Evolutionary conservation across 2,888 invertebrate species (phyloP).

Genomic region (Pycnomerus fuliginosus): DNA sequence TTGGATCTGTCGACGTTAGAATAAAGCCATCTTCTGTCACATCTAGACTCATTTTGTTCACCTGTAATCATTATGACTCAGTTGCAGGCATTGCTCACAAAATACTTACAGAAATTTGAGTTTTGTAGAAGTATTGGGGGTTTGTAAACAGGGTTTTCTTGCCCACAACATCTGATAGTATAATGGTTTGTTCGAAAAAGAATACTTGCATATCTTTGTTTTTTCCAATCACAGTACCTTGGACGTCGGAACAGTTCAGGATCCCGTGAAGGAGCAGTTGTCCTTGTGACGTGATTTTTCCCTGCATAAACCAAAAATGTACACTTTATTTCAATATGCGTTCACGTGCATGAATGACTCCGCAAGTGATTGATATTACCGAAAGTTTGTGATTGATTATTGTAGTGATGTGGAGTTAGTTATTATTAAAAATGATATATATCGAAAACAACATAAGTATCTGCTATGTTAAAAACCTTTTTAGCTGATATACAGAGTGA

Average conservation of each 20-base stretch:
- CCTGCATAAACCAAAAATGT: no score
- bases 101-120: slow-evolving; percentile 83
- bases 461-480: no score
- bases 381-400: no score
- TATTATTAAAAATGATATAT: no score
- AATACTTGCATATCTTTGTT: slow-evolving; percentile 92
- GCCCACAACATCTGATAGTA: slow-evolving; percentile 92
- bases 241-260: slow-evolving; percentile 69
- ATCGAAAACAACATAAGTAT: no score
- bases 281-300: slow-evolving; percentile 96
- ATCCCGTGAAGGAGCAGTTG: slow-evolving; percentile 87
- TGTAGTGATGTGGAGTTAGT: no score
- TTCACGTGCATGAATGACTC: no score
- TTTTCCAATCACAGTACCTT: slow-evolving; percentile 52
- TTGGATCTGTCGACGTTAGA: slow-evolving; percentile 79
- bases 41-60: slow-evolving; percentile 92
- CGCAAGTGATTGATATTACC: no score
- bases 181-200: slow-evolving; percentile 96
- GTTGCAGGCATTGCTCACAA: slow-evolving; percentile 1
- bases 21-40: slow-evolving; percentile 72
- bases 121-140: slow-evolving; percentile 93
- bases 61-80: slow-evolving; percentile 69
- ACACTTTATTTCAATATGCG: no score
- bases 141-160: slow-evolving; percentile 90
- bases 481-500: no score